Evolutionary conservation across 2,113 vertebrate species (phyloP), one percentile per base, ranked within the genome.

Genomic region (Colinus virginianus): DNA sequence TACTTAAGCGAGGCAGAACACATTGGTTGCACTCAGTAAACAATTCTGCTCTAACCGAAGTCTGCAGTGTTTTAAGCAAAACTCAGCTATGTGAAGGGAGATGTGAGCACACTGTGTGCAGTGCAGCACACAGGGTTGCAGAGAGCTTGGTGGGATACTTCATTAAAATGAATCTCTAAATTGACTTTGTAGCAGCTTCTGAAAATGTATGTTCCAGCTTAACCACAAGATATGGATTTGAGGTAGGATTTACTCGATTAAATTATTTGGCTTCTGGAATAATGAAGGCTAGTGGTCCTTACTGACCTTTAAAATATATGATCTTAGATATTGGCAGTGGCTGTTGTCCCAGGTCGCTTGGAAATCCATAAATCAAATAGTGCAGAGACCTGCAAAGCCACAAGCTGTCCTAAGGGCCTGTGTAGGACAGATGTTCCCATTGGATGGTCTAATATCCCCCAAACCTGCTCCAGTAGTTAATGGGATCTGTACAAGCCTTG

Each of bases 161-260:
- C 63, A 77, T 89, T 74, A 71, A 67, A 89, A 51, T 61, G 46
- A 83, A 87, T 85, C 14, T 55, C 59, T 71, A 67, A 71, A 77
- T 26, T 67, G 32, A 83, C 34, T 90, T 87, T 87, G 63, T 30
- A 89, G 68, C 10, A 70, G 55, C 20, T 92, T 71, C 63, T 77
- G 55, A 85, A 96, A 74, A 89, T 67, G 48, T 23, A 56, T 74
- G 19, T 3, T 85, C 25, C 21, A 74, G 34, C 4, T 85, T 74
- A 71, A 77, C 55, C 26, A 61, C 32, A 58, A 92, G n/a, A 86
- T 75, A 58, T 38, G 45, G 81, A 82, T 93, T 76, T 88, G 38
- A 93, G 59, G 67, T 18, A 84, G 71, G 84, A 89, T 93, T 92
- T 95, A 77, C 63, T 79, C 63, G 79, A 83, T 93, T 89, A 80